Evolutionary conservation across 2,113 vertebrate genomes (phyloP).

Genomic region (Serinus canaria): DNA sequence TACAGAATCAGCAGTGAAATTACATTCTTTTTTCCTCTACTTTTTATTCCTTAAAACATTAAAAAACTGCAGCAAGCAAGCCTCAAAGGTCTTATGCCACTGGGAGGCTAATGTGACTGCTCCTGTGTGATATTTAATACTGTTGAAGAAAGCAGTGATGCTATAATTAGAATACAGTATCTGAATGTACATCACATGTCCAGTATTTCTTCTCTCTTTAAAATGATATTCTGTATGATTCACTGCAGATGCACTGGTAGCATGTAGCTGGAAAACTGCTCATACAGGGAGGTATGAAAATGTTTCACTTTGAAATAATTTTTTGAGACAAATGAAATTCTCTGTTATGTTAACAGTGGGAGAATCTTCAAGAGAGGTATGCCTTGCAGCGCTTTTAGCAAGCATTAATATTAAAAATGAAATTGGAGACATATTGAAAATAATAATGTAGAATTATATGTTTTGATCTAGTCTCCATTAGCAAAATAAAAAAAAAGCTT

Average conservation of each 20-base stretch:
- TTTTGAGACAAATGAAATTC: background rate
- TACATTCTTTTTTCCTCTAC: background rate
- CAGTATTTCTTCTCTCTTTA: slow-evolving; percentile 26
- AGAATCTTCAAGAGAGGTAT: background rate
- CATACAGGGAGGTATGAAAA: background rate
- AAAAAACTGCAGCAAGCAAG: background rate
- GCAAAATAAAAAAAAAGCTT: background rate
- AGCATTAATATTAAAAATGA: background rate
- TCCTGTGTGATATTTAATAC: slow-evolving; percentile 14
- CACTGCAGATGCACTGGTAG: slow-evolving; percentile 47
- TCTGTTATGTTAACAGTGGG: background rate
- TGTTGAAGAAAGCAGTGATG: background rate
- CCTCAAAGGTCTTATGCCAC: background rate
- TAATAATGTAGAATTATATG: background rate
- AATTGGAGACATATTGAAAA: background rate
- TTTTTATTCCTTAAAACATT: background rate
- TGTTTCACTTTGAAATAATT: slow-evolving; percentile 9
- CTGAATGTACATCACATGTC: background rate
- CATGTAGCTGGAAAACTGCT: slow-evolving; percentile 54
- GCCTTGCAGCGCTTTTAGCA: background rate
- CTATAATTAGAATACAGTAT: background rate
- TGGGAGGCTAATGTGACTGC: background rate
- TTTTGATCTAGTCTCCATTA: background rate
- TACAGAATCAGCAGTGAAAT: background rate
- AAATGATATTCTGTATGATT: slow-evolving; percentile 45